A percentile compares a stretch with the other conserved stretches of the same genome.
Conservation (phyloP, 2,888 invertebrate species). For the Conchocele bisecta region DNA sequence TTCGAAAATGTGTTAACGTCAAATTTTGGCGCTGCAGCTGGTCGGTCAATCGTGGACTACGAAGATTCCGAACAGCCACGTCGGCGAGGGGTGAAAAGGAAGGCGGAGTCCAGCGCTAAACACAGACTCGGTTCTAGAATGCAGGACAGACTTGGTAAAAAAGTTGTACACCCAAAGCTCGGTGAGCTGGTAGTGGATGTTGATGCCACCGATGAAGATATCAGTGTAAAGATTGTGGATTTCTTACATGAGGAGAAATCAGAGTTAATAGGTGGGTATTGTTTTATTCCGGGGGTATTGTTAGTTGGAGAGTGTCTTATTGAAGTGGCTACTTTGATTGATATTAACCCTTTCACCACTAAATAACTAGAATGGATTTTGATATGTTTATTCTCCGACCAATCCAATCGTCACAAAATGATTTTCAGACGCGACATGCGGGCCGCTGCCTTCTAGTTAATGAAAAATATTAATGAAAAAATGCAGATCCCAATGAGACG, state of each 20-base stretch:
- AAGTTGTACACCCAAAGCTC: slow-evolving; percentile 46
- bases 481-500: no score
- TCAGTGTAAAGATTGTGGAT: slow-evolving; percentile 59
- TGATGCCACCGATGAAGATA: slow-evolving; percentile 50
- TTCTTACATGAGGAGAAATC: slow-evolving; percentile 67
- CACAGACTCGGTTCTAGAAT: slow-evolving; percentile 4
- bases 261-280: slow-evolving; percentile 67
- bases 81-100: slow-evolving; percentile 38
- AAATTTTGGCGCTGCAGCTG: background rate
- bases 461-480: no score
- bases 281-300: no score
- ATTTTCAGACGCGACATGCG: no score
- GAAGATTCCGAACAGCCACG: slow-evolving; percentile 36
- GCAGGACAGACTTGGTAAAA: slow-evolving; percentile 53
- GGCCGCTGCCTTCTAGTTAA: no score
- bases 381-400: no score
- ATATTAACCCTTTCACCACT: no score
- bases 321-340: no score
- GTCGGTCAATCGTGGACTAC: slow-evolving; percentile 46
- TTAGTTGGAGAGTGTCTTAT: no score
- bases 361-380: no score
- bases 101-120: slow-evolving; percentile 23
- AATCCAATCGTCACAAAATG: no score
- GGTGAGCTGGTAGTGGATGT: slow-evolving; percentile 49
- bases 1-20: slow-evolving; percentile 42